Conservation (phyloP, 2,797 vertebrate species). For the Hydrocynus forskahlii region DNA sequence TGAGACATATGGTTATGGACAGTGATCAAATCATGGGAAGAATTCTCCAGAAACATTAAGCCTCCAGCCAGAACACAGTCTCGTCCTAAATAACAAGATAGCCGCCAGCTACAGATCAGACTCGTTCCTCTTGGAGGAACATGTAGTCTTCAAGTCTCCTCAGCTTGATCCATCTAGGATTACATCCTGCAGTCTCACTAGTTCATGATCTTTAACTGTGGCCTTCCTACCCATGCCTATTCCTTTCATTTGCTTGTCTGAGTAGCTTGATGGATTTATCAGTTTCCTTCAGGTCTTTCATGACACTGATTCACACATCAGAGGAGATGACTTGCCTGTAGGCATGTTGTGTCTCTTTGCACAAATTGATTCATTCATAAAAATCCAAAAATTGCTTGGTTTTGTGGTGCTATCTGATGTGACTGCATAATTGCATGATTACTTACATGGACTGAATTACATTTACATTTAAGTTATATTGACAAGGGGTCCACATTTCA, state of each 20-base stretch:
- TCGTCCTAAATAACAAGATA: background rate
- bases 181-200: background rate
- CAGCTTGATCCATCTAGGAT: background rate
- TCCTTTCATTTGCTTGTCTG: background rate
- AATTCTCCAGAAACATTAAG: conserved; percentile 14
- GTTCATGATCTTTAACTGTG: background rate
- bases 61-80: background rate
- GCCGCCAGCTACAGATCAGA: background rate
- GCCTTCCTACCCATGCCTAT: background rate
- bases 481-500: no score
- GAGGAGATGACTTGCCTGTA: background rate
- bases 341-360: background rate
- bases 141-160: background rate
- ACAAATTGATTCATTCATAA: background rate
- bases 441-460: no score
- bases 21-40: background rate
- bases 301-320: background rate
- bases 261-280: background rate
- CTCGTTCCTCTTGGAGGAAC: conserved; percentile 1
- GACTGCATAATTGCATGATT: no score
- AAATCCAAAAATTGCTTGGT: background rate
- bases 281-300: background rate
- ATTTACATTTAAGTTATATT: no score
- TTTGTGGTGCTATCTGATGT: no score
- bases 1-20: background rate